Evolutionary conservation across 1,140 invertebrate species (phyloP), one percentile per base, ranked within the genome.

Genomic region (Drosophila subobscura): DNA sequence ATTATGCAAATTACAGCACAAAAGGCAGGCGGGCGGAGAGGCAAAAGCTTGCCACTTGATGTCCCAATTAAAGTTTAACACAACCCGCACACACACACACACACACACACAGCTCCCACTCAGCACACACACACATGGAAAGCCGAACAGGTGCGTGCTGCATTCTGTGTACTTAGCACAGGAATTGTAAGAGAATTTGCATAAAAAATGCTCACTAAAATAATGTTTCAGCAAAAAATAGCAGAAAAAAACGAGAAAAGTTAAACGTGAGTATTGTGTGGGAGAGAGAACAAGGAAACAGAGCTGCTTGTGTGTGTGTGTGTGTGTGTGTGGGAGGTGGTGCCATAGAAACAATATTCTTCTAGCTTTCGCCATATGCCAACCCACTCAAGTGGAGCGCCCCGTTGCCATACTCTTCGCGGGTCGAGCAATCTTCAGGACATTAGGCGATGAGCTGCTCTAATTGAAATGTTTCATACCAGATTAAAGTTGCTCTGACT

Each of bases 31-130:
- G 61, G 20, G 44, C 54, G n/a, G n/a, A n/a, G n/a, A 42, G 53
- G 42, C 65, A 72, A 61, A 55, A 59, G 55, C 75, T 72, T 63
- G 64, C 72, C 81, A 85, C 81, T 85, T 85, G 81, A 85, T 86
- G 81, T 81, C 66, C 80, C 81, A 85, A 85, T 85, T 85, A 85
- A 85, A 77, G 73, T 86, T 85, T 86, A 71, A 86, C 77, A 80
- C 77, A 73, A 44, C 54, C 54, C 50, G 66, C 65, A 44, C 40
- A 67, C 46, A 49, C 47, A 49, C 33, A 14, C 41, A 44, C 45
- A 49, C 51, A 42, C 58, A 29, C 54, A 54, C 40, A 16, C 49
- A 61, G 45, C 46, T 22, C 58, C n/a, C 47, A 22, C 50, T 16
- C 40, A 63, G 40, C 51, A 27, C 12, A 25, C 47, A 67, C 72